Conservation (phyloP, 2,797 vertebrate species). For the Neomorphus geoffroyi region DNA sequence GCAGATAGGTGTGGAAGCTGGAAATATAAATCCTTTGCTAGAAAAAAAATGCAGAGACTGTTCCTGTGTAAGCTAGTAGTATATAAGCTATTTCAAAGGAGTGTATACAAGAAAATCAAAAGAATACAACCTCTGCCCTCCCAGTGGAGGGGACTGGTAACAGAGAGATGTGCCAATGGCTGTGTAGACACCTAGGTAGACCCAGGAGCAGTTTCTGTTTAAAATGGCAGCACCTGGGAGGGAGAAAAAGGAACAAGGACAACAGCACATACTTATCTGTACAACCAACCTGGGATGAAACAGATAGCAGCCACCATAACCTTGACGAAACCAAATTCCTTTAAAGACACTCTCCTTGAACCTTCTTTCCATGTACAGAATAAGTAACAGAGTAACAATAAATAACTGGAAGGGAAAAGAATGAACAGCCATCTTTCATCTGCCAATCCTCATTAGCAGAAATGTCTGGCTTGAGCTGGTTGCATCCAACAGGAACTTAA, state of each 20-base stretch:
- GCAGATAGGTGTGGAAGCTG: background rate
- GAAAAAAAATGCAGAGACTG: rapidly evolving
- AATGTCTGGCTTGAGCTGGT: background rate
- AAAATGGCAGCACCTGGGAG: background rate
- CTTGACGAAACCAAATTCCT: background rate
- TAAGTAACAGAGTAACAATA: background rate
- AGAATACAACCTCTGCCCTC: background rate
- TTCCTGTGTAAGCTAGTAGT: background rate
- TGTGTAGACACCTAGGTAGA: background rate
- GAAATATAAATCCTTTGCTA: background rate
- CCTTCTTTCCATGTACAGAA: background rate
- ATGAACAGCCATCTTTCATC: background rate
- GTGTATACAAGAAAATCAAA: background rate
- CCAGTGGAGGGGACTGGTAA: rapidly evolving
- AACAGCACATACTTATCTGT: rapidly evolving
- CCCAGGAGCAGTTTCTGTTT: background rate
- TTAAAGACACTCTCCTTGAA: background rate
- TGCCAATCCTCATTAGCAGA: background rate
- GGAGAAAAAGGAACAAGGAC: background rate
- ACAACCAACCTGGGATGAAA: background rate
- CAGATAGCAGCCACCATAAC: background rate
- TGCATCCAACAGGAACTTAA: background rate
- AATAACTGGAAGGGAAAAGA: background rate
- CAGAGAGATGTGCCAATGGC: rapidly evolving
- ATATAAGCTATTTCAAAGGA: background rate